Evolutionary conservation across 2,113 vertebrate species (phyloP).

Genomic region (Oreochromis tanganicae): DNA sequence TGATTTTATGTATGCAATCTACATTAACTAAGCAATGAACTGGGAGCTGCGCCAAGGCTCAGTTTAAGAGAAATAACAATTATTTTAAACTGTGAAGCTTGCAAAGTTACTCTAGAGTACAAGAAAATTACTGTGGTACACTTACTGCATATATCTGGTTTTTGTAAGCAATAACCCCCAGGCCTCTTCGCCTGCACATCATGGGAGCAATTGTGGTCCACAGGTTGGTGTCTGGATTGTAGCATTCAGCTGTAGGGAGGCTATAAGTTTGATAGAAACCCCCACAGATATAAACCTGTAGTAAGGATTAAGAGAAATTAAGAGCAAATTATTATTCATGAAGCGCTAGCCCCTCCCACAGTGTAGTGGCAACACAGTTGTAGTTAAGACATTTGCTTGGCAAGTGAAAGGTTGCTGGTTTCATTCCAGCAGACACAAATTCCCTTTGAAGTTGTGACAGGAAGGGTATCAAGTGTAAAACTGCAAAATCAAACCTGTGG

Average conservation of each 20-base stretch:
- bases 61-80: neutral
- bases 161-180: neutral
- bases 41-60: neutral
- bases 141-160: constrained; percentile 4
- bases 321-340: too few relatives aligned
- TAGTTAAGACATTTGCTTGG: too few relatives aligned
- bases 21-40: neutral
- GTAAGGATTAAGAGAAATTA: neutral
- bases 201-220: neutral
- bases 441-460: too few relatives aligned
- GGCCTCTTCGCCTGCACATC: neutral
- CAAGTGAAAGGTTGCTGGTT: too few relatives aligned
- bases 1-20: neutral
- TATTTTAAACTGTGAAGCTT: neutral
- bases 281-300: neutral
- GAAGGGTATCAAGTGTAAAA: too few relatives aligned
- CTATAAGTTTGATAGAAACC: neutral
- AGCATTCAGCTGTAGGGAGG: neutral
- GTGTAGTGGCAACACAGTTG: too few relatives aligned
- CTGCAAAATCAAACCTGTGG: neutral
- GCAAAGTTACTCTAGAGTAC: neutral
- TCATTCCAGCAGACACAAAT: too few relatives aligned
- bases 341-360: too few relatives aligned
- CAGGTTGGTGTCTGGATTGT: neutral
- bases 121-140: neutral